Evolutionary conservation across 2,888 invertebrate genomes (phyloP).

Genomic region (Halictus ligatus): DNA sequence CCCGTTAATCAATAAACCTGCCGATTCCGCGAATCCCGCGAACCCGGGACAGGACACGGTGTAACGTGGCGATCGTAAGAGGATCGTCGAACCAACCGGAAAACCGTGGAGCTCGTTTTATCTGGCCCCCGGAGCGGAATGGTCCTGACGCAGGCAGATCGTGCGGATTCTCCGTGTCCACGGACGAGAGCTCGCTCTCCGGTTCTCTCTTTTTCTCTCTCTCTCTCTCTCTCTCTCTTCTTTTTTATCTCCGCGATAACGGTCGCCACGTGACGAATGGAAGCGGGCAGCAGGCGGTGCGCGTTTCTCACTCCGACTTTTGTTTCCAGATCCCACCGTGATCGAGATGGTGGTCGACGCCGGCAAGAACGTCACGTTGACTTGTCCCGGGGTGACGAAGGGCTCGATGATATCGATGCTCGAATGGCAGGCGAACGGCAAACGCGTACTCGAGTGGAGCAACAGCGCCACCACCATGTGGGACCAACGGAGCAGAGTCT

Average conservation of each 20-base stretch:
- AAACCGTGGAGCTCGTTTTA: slow-evolving; percentile 39
- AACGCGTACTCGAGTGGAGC: slow-evolving; percentile 85
- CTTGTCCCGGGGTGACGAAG: slow-evolving; percentile 89
- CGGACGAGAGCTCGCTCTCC: neutral
- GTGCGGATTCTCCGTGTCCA: slow-evolving; percentile 29
- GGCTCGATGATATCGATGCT: slow-evolving; percentile 88
- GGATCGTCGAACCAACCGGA: slow-evolving; percentile 1
- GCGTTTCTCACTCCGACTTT: slow-evolving; percentile 26
- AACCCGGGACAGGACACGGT: neutral
- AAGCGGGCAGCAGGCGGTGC: slow-evolving; percentile 34
- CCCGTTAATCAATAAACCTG: slow-evolving; percentile 22
- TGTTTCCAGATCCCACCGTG: slow-evolving; percentile 87
- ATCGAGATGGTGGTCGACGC: slow-evolving; percentile 87
- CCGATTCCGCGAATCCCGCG: slow-evolving; percentile 13
- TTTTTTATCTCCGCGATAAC: slow-evolving; percentile 63
- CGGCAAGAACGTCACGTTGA: slow-evolving; percentile 88
- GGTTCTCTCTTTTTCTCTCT: slow-evolving; percentile 48
- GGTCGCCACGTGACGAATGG: slow-evolving; percentile 48
- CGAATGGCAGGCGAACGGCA: slow-evolving; percentile 86
- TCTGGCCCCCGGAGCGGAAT: slow-evolving; percentile 42
- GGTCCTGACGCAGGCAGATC: slow-evolving; percentile 61
- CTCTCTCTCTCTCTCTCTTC: slow-evolving; percentile 14
- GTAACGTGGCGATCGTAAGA: slow-evolving; percentile 18
- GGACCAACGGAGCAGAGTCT: slow-evolving; percentile 86
- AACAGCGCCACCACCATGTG: slow-evolving; percentile 85